Conservation (phyloP, 1,140 invertebrate genomes). For the Cyrtorhinus lividipennis region DNA sequence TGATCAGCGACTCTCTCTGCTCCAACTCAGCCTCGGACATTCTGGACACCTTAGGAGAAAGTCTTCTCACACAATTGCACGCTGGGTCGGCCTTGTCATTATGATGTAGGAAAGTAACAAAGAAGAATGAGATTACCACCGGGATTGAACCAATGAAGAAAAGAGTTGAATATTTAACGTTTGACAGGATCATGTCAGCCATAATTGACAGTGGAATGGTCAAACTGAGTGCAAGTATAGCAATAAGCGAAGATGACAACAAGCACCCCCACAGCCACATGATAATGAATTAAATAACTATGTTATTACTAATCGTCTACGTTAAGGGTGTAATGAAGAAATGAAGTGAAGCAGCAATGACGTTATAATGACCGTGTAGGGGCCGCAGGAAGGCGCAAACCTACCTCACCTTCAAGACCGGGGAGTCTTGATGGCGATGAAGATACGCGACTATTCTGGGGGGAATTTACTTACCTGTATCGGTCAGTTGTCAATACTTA, state of each 20-base stretch:
- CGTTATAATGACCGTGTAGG: too few species aligned
- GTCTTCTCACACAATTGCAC: conserved; percentile 15
- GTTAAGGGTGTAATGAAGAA: too few species aligned
- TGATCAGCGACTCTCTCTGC: conserved; percentile 24
- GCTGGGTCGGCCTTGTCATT: conserved; percentile 74
- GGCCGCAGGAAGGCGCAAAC: too few species aligned
- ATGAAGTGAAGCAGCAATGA: too few species aligned
- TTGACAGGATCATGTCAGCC: conserved; percentile 61
- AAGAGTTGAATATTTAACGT: conserved; percentile 51
- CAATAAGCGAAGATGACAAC: conserved; percentile 72
- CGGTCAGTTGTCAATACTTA: too few species aligned
- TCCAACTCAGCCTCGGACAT: conserved; percentile 24
- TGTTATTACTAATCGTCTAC: too few species aligned
- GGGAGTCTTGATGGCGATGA: too few species aligned
- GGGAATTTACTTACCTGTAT: too few species aligned
- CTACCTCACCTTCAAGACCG: too few species aligned
- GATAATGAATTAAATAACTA: too few species aligned
- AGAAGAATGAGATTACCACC: conserved; percentile 61
- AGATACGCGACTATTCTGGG: too few species aligned
- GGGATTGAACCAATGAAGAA: conserved; percentile 68
- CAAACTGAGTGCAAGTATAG: conserved; percentile 63
- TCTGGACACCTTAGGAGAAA: conserved; percentile 11
- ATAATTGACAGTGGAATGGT: conserved; percentile 75
- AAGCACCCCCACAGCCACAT: conserved; percentile 89
- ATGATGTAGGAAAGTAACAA: conserved; percentile 54